Conservation (phyloP, 2,113 vertebrate genomes). For the Vulpes vulpes region DNA sequence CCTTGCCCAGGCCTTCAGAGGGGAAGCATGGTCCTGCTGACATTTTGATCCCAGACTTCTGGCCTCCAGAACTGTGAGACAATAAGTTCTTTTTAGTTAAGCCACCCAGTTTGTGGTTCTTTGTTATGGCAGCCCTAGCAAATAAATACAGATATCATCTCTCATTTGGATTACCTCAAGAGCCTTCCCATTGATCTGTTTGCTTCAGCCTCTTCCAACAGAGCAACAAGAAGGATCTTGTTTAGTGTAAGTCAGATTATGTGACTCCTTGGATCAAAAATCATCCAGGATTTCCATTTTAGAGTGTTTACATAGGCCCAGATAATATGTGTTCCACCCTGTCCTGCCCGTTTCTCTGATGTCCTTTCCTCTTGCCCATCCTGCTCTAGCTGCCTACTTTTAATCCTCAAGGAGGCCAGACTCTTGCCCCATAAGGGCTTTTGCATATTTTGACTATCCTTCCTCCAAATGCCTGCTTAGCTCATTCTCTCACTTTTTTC, state of each 20-base stretch:
- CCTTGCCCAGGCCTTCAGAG: not conserved
- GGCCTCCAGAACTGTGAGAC: not conserved
- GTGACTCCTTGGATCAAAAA: not conserved
- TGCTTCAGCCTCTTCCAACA: not conserved
- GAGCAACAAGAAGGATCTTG: not conserved
- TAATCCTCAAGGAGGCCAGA: not conserved
- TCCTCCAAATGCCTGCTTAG: not conserved
- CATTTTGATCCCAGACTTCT: not conserved
- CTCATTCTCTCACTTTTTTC: not conserved
- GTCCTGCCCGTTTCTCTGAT: not conserved
- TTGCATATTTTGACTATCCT: not conserved
- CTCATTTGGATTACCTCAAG: not conserved
- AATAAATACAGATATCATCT: not conserved
- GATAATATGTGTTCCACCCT: not conserved
- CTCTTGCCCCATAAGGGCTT: not conserved
- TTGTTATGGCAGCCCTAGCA: not conserved
- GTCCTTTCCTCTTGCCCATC: not conserved
- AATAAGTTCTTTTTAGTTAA: not conserved
- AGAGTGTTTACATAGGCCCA: not conserved
- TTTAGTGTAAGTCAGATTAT: not conserved
- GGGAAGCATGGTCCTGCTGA: not conserved
- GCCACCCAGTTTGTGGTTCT: not conserved
- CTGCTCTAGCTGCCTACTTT: not conserved
- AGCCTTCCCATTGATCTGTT: not conserved
- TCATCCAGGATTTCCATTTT: constrained; percentile 13